Base-by-base conservation (phyloP, 2,888 invertebrate genomes). In the Plebejus melissa region DNA sequence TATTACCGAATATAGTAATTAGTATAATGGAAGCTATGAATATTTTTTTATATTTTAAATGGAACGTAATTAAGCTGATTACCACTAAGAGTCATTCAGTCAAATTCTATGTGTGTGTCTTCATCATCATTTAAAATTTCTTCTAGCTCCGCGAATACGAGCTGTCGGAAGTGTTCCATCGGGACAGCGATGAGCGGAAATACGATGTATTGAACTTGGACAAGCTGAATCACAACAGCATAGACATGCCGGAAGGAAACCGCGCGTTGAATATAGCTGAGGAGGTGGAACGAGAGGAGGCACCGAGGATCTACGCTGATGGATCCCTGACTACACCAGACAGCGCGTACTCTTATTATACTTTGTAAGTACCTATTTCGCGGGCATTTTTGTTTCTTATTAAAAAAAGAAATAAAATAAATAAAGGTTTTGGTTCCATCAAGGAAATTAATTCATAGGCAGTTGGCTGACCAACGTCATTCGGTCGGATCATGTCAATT, bases 161-260 rank as follows among this genome's bases (percentile, higher is more conserved):
- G 87, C 92, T 98, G 80, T 96, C 97, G 80, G 97, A 97, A 91
- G 97, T 97, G 79, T 97, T 97, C 90, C 97, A 97, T 91, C 96
- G 96, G 84, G 94, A 95, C 81, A 97, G 97, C 87, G 97, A 97
- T 88, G 97, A 97, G 83, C 94, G 95, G 79, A 94, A 95, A 86
- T 96, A 96, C 90, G 96, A 96, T 86, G 95, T 96, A 69, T 91
- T 96, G 16, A 94, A 95, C 81, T 90, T 95, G 83, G 95, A 95
- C 82, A 95, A 95, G 81, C 81, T 90, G 58, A 90, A 82, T 76
- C 94, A 94, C 81, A 95, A 95, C 84, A 94, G 87, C 81, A 95
- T 95, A 77, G 94, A 94, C 79, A 90, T 94, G 60, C 92, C 96
- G 80, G 96, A 96, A 84, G 96, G 96, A 82, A 97, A 97, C 93